A percentile compares a stretch with the other conserved stretches of the same genome.
Conservation (phyloP, 35 echinoderm and acorn worm genomes). For the Amphiura filiformis region DNA sequence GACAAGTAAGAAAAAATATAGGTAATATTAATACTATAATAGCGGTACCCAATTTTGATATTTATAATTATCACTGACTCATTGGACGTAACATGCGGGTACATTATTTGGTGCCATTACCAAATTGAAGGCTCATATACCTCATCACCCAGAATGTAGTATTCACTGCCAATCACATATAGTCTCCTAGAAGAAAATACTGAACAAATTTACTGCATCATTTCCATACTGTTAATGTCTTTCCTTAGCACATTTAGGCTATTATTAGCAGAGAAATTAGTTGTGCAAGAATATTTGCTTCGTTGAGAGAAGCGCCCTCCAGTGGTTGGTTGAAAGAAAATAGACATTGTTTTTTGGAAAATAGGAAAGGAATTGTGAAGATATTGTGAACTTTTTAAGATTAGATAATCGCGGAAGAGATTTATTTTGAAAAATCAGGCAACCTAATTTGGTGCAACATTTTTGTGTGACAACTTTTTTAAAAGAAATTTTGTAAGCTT, state of each 20-base stretch:
- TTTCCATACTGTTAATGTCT: neutral
- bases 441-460: too few relatives aligned
- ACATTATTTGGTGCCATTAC: neutral
- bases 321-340: neutral
- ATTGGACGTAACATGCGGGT: neutral
- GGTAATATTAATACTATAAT: neutral
- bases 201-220: too few relatives aligned
- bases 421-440: neutral
- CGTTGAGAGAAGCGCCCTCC: neutral
- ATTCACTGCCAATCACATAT: neutral
- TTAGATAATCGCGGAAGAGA: neutral
- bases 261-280: neutral
- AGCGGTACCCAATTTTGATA: neutral
- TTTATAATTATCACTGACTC: neutral
- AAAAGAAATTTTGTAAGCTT: neutral
- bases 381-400: conserved; percentile 1
- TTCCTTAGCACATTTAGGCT: neutral
- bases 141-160: neutral
- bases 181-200: neutral
- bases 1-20: neutral
- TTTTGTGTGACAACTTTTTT: too few relatives aligned
- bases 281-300: neutral
- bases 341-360: neutral
- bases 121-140: neutral
- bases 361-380: too few relatives aligned